Evolutionary conservation across 92 coral and sea anemone genomes (phyloP).

Genomic region (Virgularia gustaviana): DNA sequence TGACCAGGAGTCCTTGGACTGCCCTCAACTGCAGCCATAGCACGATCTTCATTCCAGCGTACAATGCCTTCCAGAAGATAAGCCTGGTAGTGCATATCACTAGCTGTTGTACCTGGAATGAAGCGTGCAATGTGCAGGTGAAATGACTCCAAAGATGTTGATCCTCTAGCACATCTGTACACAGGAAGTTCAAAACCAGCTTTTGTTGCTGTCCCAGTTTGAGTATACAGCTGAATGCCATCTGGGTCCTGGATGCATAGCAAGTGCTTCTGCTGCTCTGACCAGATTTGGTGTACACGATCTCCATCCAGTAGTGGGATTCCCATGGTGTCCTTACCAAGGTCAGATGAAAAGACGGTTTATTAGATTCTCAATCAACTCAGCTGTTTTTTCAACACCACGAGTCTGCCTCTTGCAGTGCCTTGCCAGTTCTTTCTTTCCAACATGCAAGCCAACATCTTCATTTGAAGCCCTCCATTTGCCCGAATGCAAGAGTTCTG

Average conservation of each 20-base stretch:
- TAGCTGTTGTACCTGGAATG: too few relatives aligned
- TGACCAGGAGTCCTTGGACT: too few relatives aligned
- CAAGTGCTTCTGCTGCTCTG: constrained; percentile 36
- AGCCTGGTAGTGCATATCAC: too few relatives aligned
- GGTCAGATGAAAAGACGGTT: constrained; percentile 8
- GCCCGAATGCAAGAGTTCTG: constrained; percentile 20
- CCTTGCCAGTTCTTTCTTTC: constrained; percentile 18
- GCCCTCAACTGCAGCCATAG: constrained; percentile 39
- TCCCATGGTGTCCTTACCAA: constrained; percentile 46
- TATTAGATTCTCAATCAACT: neutral
- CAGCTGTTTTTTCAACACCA: neutral
- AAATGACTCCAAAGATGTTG: too few relatives aligned
- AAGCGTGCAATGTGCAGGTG: too few relatives aligned
- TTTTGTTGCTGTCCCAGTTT: constrained; percentile 19
- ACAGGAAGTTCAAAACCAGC: constrained; percentile 38
- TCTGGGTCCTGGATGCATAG: constrained; percentile 49
- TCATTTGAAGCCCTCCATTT: neutral
- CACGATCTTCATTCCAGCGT: too few relatives aligned
- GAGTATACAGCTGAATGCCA: too few relatives aligned
- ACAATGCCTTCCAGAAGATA: too few relatives aligned
- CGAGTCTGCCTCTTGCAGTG: constrained; percentile 34
- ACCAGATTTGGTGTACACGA: constrained; percentile 31
- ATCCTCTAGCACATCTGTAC: constrained; percentile 47
- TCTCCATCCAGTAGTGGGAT: constrained; percentile 12
- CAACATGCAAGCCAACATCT: neutral